Percentiles rank a stretch among this genome's conserved stretches.
Conservation (phyloP, 1,140 invertebrate genomes). For the Physella acuta region DNA sequence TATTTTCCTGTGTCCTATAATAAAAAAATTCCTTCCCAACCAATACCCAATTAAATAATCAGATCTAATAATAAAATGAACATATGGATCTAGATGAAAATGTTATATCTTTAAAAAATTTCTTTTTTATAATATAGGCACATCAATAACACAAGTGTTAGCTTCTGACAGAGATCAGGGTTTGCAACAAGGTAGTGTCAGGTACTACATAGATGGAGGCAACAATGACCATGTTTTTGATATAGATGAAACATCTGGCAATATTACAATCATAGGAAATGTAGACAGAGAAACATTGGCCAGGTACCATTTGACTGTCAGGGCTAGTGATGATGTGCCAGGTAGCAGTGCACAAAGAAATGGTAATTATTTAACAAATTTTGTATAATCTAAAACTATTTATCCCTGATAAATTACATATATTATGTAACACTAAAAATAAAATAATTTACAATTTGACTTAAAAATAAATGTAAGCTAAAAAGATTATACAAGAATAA, state of each 20-base stretch:
- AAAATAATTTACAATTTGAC: no score
- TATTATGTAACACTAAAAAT: background rate
- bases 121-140: conserved; percentile 1
- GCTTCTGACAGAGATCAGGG: conserved; percentile 36
- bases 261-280: conserved; percentile 22
- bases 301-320: conserved; percentile 19
- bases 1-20: background rate
- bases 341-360: background rate
- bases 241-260: conserved; percentile 32
- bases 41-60: background rate
- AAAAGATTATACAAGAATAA: no score
- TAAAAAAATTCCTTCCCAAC: background rate
- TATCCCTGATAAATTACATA: background rate
- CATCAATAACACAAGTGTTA: conserved; percentile 28
- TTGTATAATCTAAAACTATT: background rate
- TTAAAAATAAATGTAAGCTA: no score
- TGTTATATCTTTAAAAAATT: background rate
- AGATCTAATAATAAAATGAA: background rate
- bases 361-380: background rate
- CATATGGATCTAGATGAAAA: background rate
- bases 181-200: conserved; percentile 29
- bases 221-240: conserved; percentile 30
- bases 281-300: conserved; percentile 33
- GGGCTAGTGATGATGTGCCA: conserved; percentile 17
- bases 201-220: conserved; percentile 33